Conservation (phyloP, 2,797 vertebrate species). For the Coilia nasus region DNA sequence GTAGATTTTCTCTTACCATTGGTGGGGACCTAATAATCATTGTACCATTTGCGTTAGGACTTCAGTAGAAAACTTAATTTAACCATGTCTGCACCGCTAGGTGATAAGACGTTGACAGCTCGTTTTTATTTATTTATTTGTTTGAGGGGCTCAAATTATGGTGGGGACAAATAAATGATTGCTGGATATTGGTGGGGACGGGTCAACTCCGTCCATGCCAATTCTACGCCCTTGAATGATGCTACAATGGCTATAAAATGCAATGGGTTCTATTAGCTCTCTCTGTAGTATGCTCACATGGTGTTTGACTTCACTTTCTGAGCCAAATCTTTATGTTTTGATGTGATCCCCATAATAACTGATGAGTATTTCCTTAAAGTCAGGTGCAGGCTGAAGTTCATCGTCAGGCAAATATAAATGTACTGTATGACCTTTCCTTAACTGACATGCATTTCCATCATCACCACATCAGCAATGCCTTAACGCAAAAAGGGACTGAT, state of each 20-base stretch:
- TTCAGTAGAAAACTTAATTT: no score
- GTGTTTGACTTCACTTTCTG: background rate
- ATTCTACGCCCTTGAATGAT: no score
- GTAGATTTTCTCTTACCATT: no score
- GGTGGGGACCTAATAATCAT: no score
- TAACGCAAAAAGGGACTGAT: background rate
- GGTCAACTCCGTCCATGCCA: no score
- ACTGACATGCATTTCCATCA: background rate
- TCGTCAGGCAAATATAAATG: background rate
- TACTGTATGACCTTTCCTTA: background rate
- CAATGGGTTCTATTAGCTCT: background rate
- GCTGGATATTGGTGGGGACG: no score
- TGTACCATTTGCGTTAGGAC: no score
- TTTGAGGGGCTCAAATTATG: no score
- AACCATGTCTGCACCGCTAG: no score
- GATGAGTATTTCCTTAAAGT: conserved; percentile 1
- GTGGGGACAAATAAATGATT: no score
- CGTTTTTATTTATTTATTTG: no score
- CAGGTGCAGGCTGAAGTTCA: background rate
- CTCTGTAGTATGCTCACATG: background rate
- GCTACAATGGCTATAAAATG: background rate
- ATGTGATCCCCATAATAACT: background rate
- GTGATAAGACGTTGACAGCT: no score
- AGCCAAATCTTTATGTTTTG: background rate
- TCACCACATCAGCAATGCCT: background rate